Base-by-base conservation (phyloP, 2,888 invertebrate genomes). In the Acrobasis suavella region DNA sequence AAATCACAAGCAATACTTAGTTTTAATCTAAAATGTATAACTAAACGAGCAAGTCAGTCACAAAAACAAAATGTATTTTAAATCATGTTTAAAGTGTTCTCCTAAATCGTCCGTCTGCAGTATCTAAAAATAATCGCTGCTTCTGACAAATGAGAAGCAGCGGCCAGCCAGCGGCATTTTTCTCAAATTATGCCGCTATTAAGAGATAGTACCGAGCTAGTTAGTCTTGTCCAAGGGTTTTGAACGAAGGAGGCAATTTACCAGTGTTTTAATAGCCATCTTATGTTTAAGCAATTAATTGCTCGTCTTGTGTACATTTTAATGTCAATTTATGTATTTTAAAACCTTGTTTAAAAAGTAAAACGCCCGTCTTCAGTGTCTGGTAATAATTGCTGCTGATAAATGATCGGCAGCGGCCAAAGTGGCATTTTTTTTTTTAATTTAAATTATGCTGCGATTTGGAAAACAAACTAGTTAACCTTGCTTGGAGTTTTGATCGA, bases 401-500 rank as follows among this genome's bases (percentile, higher is more conserved):
- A 54, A 54, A 38, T 38, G 16, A 54, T 15, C 9, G 9, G 38
- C 38, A 38, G 38, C 38, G 15, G 15, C 5, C 22, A 3, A 5
- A 2, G n/a, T 5, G 5, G 15, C 38, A 15, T n/a, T 15, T 38
- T 54, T 54, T 54, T 54, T 54, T 38, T 54, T 15, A 54, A 54
- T 38, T 54, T 37, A 54, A 38, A 38, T n/a, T n/a, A n/a, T n/a
- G n/a, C n/a, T n/a, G n/a, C n/a, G n/a, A n/a, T n/a, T n/a, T n/a
- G n/a, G n/a, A 54, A 38, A 38, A 37, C 7, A 32, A 52, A 32
- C 32, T 52, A 52, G 38, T 54, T 54, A 54, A 38, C 22, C 51
- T 22, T 32, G 51, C 50, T 17, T 32, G 8, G 15, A 9, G 37
- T 54, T 54, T 54, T 9, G 38, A 54, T 37, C 15, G 15, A 54